A percentile compares a stretch with the other conserved stretches of the same genome.
These are phyloP conservation scores for Bujurquina vittata DNA, from an alignment of 2,113 vertebrate species.

Conservation along the genomic window DNA sequence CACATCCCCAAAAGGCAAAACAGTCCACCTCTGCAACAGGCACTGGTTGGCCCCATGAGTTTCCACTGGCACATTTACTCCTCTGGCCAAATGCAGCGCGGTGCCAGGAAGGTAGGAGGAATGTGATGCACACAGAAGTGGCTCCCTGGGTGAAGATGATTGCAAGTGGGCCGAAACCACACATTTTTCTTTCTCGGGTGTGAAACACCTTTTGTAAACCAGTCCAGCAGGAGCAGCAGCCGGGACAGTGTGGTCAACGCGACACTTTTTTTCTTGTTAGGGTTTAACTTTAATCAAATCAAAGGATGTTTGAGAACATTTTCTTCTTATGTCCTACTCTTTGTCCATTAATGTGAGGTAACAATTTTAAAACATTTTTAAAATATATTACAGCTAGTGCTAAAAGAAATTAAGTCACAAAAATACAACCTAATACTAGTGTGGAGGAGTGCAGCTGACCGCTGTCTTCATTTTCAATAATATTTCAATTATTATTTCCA, in stretches of 20 bases:
- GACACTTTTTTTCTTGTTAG: conserved; percentile 13
- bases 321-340: background rate
- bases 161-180: conserved; percentile 60
- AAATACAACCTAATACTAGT: background rate
- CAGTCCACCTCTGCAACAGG: conserved; percentile 53
- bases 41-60: conserved; percentile 49
- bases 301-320: background rate
- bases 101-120: conserved; percentile 50
- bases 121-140: conserved; percentile 42
- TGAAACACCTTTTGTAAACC: conserved; percentile 61
- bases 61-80: conserved; percentile 59
- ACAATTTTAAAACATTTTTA: background rate
- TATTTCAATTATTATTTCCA: background rate
- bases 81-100: conserved; percentile 48
- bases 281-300: conserved; percentile 17
- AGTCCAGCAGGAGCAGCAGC: conserved; percentile 30
- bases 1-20: conserved; percentile 66
- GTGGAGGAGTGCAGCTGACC: background rate
- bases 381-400: background rate
- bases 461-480: background rate
- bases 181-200: conserved; percentile 57
- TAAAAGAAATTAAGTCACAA: background rate
- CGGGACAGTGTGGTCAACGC: conserved; percentile 17
- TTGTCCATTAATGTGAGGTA: background rate
- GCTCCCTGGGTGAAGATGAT: conserved; percentile 59